Evolutionary conservation across 2,888 invertebrate species (phyloP), one percentile per base, ranked within the genome.

Genomic region (Acleris literana): DNA sequence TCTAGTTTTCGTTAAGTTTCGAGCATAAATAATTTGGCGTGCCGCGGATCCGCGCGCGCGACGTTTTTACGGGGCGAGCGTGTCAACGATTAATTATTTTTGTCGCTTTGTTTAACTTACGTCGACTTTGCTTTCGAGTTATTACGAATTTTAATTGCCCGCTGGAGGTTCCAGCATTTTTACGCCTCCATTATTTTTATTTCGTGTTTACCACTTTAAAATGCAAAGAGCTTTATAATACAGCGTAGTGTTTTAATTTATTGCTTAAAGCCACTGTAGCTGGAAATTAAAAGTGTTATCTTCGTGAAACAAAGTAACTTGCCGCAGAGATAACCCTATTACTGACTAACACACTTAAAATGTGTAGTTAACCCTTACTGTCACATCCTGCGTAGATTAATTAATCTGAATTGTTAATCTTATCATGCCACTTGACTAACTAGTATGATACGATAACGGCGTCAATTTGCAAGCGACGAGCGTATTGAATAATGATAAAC

Each of bases 91-190:
- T 87, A 86, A 86, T 89, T 87, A 85, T 86, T 87, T 87, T 86
- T 80, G 80, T 77, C 83, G 85, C 84, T 86, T 87, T 88, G 84
- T 87, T 89, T 87, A 84, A 87, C 82, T 89, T 86, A 82, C 81
- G 84, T 82, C 85, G 84, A 85, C 86, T 86, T 83, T 82, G 83
- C 84, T 87, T 86, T 83, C 76, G 81, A 83, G 84, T 87, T 87
- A 86, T 87, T 86, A 86, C 82, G 81, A 84, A 85, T 87, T 90
- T 88, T 87, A 88, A 90, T 90, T 88, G 82, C 82, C 83, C 77
- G 76, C 76, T 73, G 74, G 78, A 78, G 78, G 77, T 76, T 77
- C 74, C 71, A 77, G 76, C 75, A 76, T 74, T 82, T 84, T 80
- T 81, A 66, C 69, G 75, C 71, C 68, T 76, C 73, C 74, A 74